Conservation (phyloP, 2,888 invertebrate genomes). For the Caenorhabditis angaria region DNA sequence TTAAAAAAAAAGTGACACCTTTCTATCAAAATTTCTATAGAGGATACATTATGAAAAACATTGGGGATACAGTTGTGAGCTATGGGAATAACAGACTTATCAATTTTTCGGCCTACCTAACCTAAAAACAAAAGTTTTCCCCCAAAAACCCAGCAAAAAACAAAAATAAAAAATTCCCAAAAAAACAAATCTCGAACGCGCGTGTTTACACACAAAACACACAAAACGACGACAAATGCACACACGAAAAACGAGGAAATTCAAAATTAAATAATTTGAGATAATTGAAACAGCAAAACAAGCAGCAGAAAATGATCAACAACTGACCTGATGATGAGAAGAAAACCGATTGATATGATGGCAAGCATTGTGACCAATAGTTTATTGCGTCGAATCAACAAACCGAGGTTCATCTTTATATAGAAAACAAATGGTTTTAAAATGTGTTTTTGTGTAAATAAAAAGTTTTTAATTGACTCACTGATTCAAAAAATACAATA, state of each 20-base stretch:
- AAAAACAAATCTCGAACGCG: not conserved
- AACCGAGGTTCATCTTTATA: slow-evolving; percentile 31
- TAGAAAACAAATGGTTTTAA: slow-evolving; percentile 27
- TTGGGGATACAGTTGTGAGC: too few species aligned
- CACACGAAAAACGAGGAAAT: not conserved
- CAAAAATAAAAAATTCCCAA: slow-evolving; percentile 6
- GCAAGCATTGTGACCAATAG: slow-evolving; percentile 34
- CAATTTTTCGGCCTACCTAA: too few species aligned
- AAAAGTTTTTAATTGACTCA: not conserved
- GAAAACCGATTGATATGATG: slow-evolving; percentile 17
- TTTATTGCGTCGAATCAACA: slow-evolving; percentile 34
- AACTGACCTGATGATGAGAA: slow-evolving; percentile 31
- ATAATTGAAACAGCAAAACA: not conserved
- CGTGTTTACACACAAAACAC: slow-evolving; percentile 26
- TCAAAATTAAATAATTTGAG: not conserved
- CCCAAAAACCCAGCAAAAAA: too few species aligned
- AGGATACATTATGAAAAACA: too few species aligned
- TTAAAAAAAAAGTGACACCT: too few species aligned
- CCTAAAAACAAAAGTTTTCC: not conserved
- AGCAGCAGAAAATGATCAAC: slow-evolving; percentile 2
- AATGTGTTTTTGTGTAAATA: not conserved
- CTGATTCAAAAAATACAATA: too few species aligned
- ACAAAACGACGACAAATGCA: not conserved
- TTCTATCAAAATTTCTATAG: too few species aligned
- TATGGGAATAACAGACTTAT: too few species aligned